Evolutionary conservation across 2,888 invertebrate genomes (phyloP).

Genomic region (Eurytoma adleriae): DNA sequence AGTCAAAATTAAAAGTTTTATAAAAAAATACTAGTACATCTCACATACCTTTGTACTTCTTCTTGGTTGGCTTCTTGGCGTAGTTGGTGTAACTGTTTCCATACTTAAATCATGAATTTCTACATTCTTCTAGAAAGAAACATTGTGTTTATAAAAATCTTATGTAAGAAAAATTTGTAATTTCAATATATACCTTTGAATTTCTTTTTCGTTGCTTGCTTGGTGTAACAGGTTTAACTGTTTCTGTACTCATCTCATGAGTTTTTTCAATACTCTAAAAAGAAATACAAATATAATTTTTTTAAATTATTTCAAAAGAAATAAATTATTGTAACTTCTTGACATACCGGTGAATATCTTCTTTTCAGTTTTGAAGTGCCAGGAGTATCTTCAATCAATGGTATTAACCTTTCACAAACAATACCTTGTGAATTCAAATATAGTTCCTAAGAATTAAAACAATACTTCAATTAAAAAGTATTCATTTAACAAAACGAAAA

Average conservation of each 20-base stretch:
- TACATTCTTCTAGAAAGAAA: no score
- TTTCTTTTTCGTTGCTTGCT: background rate
- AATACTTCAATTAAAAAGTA: background rate
- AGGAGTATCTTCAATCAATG: constrained; percentile 1
- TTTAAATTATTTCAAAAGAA: background rate
- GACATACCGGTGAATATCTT: constrained; percentile 18
- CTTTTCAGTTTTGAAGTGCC: background rate
- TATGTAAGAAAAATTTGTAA: no score
- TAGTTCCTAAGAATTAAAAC: constrained; percentile 27
- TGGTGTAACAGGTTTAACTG: constrained; percentile 4
- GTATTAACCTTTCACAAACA: constrained; percentile 28
- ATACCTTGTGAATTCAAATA: constrained; percentile 48
- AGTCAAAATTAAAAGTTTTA: background rate
- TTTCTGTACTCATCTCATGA: background rate
- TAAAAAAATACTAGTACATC: background rate
- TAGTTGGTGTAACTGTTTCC: no score
- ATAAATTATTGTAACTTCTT: background rate
- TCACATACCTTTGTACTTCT: constrained; percentile 14
- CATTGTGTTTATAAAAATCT: no score
- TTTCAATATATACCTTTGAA: constrained; percentile 28
- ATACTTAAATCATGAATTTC: no score
- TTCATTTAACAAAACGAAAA: background rate
- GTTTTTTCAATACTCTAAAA: background rate
- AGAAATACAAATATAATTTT: background rate
- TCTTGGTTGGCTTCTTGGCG: background rate